phyloP scores from a whole-genome alignment of 1,140 invertebrate species.

The Armadillidium nasatum region DNA sequence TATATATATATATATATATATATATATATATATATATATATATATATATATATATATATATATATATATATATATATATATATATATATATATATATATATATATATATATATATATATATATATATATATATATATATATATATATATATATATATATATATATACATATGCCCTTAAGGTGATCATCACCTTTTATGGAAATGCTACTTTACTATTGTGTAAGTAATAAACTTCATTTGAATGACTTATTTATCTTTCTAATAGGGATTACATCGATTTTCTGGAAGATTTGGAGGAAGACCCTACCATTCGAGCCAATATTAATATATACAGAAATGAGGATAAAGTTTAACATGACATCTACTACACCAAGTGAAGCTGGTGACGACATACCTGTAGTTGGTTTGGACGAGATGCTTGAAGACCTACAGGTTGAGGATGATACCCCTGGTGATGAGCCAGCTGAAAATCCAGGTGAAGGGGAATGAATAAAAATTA shows the following conservation, averaged over 20 bases:
- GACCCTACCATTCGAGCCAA: conserved; percentile 80
- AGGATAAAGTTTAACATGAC: conserved; percentile 56
- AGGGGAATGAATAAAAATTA: neutral
- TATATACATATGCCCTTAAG: no score
- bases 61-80: no score
- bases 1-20: no score
- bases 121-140: no score
- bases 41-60: no score
- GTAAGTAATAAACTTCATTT: neutral
- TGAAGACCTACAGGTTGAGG: conserved; percentile 82
- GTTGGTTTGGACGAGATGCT: conserved; percentile 97
- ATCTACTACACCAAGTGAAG: conserved; percentile 61
- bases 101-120: no score
- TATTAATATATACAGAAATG: conserved; percentile 88
- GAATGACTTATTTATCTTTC: conserved; percentile 46
- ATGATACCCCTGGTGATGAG: conserved; percentile 50
- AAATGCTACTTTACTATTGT: neutral
- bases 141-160: no score
- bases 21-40: no score
- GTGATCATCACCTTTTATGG: neutral
- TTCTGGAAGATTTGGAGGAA: conserved; percentile 96
- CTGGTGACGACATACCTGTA: conserved; percentile 67
- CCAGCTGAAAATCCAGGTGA: neutral
- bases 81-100: no score
- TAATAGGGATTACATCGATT: conserved; percentile 83